Percentiles rank a stretch among this genome's conserved stretches.
These are phyloP conservation scores for Exephanes ischioxanthus DNA, from an alignment of 2,888 invertebrate species.

Conservation along the genomic window DNA sequence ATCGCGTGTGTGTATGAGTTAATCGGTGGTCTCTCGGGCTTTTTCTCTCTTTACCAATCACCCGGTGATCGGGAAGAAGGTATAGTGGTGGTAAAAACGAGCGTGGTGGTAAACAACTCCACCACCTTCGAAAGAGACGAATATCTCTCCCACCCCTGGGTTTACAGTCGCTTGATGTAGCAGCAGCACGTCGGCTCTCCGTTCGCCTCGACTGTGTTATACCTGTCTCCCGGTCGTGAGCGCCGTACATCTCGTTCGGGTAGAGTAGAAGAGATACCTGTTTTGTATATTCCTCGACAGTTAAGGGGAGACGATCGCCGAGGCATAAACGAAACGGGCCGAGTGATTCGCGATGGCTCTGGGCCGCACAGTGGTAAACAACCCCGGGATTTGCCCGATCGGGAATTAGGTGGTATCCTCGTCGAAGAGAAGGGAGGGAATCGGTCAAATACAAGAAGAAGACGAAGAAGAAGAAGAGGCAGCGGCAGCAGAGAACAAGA, in stretches of 20 bases:
- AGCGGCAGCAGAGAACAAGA: slow-evolving; percentile 35
- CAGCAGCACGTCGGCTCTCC: slow-evolving; percentile 49
- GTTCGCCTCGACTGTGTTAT: slow-evolving; percentile 26
- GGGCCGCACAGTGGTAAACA: slow-evolving; percentile 36
- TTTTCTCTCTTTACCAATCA: slow-evolving; percentile 35
- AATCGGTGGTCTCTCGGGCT: slow-evolving; percentile 26
- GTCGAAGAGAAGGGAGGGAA: slow-evolving; percentile 9
- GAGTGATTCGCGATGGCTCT: slow-evolving; percentile 45
- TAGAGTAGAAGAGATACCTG: slow-evolving; percentile 21
- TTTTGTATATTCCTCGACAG: slow-evolving; percentile 3
- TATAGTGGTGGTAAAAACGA: slow-evolving; percentile 21
- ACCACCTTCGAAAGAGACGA: slow-evolving; percentile 65
- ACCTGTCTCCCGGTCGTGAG: slow-evolving; percentile 39
- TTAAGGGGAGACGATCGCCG: slow-evolving; percentile 28
- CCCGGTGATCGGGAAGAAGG: background rate
- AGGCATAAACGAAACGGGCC: slow-evolving; percentile 1
- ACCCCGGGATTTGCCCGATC: slow-evolving; percentile 27
- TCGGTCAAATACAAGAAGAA: slow-evolving; percentile 39
- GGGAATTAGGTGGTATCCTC: slow-evolving; percentile 24
- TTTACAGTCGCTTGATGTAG: slow-evolving; percentile 37
- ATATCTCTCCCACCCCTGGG: slow-evolving; percentile 62
- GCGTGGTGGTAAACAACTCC: slow-evolving; percentile 56
- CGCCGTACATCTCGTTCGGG: slow-evolving; percentile 44
- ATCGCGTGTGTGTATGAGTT: slow-evolving; percentile 8
- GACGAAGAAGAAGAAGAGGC: slow-evolving; percentile 48